Conservation (phyloP, 2,888 invertebrate genomes). For the Melinopterus prodromus region DNA sequence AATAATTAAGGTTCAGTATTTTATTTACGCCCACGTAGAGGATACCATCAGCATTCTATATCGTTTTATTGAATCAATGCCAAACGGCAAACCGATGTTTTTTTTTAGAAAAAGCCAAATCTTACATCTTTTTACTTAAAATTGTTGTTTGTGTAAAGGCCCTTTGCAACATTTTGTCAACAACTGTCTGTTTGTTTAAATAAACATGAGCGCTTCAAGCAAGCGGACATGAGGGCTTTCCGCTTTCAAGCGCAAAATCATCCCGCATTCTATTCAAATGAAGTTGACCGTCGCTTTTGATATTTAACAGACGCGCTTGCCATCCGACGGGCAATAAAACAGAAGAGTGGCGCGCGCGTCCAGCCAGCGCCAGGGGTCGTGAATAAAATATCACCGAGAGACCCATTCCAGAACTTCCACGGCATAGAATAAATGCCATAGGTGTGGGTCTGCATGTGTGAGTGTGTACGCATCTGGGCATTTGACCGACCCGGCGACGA, state of each 20-base stretch:
- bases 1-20: too few species aligned
- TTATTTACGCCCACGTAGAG: too few species aligned
- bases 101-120: too few species aligned
- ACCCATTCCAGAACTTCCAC: background rate
- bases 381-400: background rate
- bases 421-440: background rate
- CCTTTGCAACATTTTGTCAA: too few species aligned
- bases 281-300: slow-evolving; percentile 4
- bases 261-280: slow-evolving; percentile 4
- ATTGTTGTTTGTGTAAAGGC: too few species aligned
- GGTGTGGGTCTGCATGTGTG: background rate
- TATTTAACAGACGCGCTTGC: background rate
- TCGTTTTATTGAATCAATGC: too few species aligned
- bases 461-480: background rate
- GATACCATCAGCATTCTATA: too few species aligned
- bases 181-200: too few species aligned
- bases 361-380: background rate
- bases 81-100: too few species aligned
- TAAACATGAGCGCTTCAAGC: background rate
- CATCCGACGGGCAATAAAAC: slow-evolving; percentile 4
- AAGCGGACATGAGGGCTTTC: background rate
- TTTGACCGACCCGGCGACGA: background rate
- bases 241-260: background rate
- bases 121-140: too few species aligned
- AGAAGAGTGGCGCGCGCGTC: background rate